Evolutionary conservation across 2,113 vertebrate species (phyloP), one percentile per base, ranked within the genome.

Genomic region (Morone saxatilis): DNA sequence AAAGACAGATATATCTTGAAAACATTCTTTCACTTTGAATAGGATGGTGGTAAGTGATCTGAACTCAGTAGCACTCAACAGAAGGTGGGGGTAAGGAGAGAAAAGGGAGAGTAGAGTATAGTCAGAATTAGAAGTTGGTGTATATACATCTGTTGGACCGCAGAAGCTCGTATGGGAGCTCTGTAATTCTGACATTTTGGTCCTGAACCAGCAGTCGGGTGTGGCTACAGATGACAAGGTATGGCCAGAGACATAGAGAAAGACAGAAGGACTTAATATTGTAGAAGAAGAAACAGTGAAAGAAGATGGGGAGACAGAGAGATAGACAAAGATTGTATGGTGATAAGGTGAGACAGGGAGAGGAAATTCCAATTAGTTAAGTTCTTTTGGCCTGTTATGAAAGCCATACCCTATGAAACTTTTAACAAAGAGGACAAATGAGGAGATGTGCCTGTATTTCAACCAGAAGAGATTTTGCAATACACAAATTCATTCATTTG

Each of bases 71-170:
- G 36, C 19, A 59, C 59, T 71, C 36, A 65, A 59, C 0, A 19
- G 40, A 22, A 60, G 1, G 41, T 2, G 0, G 13, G 4, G 10
- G 60, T 59, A 11, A 66, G 22, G 31, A 53, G 9, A 67, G 50
- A 45, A 10, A 83, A 60, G 65, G 63, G n/a, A 45, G 20, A 40
- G 67, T 16, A 40, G 25, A 59, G 68, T 5, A 36, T 9, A 38
- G 65, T 20, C 43, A 25, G 12, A 76, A 84, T 80, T 76, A 71
- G 50, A 61, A 36, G 71, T 14, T 76, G n/a, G 63, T 22, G 38
- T 74, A 80, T 43, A 62, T 31, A 71, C 50, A 78, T 81, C 48
- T 70, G 63, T 41, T 53, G 9, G 25, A 61, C 71, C 56, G 5
- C 80, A 69, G 65, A 12, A 3, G 54, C 40, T 70, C 65, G 19